Evolutionary conservation across 1,140 invertebrate genomes (phyloP).

Genomic region (Sarcophaga peregrina): DNA sequence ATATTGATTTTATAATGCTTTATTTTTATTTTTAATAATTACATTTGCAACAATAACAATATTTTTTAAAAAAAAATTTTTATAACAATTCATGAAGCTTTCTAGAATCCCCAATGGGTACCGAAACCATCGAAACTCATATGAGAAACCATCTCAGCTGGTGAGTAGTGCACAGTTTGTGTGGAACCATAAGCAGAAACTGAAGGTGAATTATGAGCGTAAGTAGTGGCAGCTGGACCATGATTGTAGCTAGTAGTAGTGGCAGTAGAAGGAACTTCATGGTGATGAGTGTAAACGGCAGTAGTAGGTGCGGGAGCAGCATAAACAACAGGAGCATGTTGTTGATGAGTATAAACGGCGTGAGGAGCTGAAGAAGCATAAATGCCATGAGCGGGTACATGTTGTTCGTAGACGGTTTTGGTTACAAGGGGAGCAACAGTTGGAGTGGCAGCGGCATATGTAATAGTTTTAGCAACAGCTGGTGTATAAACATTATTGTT

Average conservation of each 20-base stretch:
- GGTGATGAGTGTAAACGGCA: slow-evolving; percentile 53
- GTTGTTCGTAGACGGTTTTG: slow-evolving; percentile 48
- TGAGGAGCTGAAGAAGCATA: slow-evolving; percentile 40
- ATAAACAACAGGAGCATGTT: slow-evolving; percentile 44
- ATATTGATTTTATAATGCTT: no score
- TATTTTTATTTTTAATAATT: no score
- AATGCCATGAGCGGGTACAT: slow-evolving; percentile 40
- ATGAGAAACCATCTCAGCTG: slow-evolving; percentile 70
- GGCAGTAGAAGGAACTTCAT: slow-evolving; percentile 65
- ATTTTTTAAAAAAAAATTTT: neutral
- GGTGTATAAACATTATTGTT: slow-evolving; percentile 70
- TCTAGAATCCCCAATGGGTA: slow-evolving; percentile 69
- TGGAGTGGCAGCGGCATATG: slow-evolving; percentile 49
- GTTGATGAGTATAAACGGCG: slow-evolving; percentile 4
- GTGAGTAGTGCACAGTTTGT: slow-evolving; percentile 67
- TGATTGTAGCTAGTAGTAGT: slow-evolving; percentile 59
- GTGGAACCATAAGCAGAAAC: slow-evolving; percentile 65
- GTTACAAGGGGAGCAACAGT: slow-evolving; percentile 50
- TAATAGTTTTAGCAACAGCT: slow-evolving; percentile 54
- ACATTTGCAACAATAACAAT: neutral
- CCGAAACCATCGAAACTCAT: slow-evolving; percentile 69
- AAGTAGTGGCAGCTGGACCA: slow-evolving; percentile 58
- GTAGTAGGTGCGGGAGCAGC: slow-evolving; percentile 44
- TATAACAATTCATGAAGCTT: neutral
- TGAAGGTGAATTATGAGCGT: slow-evolving; percentile 64